Evolutionary conservation across 2,888 invertebrate genomes (phyloP), one percentile per base, ranked within the genome.

Genomic region (Teleogryllus oceanicus): DNA sequence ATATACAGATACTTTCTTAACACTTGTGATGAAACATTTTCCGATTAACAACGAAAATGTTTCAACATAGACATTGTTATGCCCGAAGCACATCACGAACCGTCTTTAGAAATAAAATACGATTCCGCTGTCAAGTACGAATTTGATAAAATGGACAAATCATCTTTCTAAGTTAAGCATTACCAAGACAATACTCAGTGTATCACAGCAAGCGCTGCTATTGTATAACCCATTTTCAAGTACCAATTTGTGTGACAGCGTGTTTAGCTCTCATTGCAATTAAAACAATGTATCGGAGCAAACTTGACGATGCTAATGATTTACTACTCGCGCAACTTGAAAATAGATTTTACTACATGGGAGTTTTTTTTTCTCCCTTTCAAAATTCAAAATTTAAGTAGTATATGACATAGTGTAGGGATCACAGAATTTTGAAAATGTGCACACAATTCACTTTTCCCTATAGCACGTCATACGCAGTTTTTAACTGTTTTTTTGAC

Each of bases 1-100:
- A 20, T 2, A n/a, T 5, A 20, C 18, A 20, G 24, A 3, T 75
- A 75, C 75, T 21, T 75, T 75, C 75, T 2, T 20, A 13, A 2
- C 75, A 12, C 24, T 75, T n/a, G 75, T 75, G 75, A 75, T 5
- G n/a, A 75, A 75, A 75, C 75, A 75, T 75, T 75, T n/a, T 3
- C 24, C 2, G 5, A 75, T 75, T 75, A 21, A n/a, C 75, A 75
- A 75, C 2, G 24, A 3, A 75, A 75, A 5, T 75, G 75, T n/a
- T n/a, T 21, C 5, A 75, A 75, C 75, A 75, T 75, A 21, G 75
- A 75, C 24, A 12, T 5, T 5, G 3, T 3, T 2, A n/a, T n/a
- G n/a, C 75, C 75, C 20, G 3, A 75, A 5, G 75, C 24, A 75
- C n/a, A 2, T 11, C 2, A 75, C 2, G 75, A 21, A 11, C 75